Conservation (phyloP, 1,140 invertebrate genomes). For the Drosophila jambulina region DNA sequence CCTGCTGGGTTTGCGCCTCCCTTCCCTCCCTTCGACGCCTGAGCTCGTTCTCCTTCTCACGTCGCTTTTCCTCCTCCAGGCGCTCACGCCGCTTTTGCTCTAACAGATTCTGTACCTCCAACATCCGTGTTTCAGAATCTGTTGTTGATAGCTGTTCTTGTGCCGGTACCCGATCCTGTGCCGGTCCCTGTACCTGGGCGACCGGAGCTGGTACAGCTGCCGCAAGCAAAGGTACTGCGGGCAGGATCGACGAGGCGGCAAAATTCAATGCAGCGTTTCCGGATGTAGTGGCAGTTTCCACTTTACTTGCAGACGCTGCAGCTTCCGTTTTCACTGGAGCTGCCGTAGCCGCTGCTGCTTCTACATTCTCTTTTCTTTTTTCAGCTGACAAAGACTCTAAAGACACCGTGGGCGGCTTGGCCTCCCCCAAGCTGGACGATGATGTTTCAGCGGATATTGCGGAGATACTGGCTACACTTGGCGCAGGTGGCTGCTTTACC, state of each 20-base stretch:
- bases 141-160: not conserved
- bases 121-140: not conserved
- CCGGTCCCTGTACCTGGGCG: not conserved
- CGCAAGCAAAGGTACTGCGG: constrained; percentile 8
- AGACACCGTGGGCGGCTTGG: not conserved
- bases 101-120: constrained; percentile 32
- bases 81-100: constrained; percentile 42
- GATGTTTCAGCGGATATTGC: constrained; percentile 3
- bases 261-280: not conserved
- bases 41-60: constrained; percentile 86
- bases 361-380: constrained; percentile 7
- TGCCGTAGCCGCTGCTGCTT: not conserved
- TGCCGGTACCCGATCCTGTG: not conserved
- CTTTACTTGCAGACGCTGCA: constrained; percentile 6
- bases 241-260: constrained; percentile 2
- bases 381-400: constrained; percentile 30
- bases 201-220: constrained; percentile 1
- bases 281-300: not conserved
- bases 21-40: constrained; percentile 90
- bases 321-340: not conserved
- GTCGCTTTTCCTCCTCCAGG: constrained; percentile 40
- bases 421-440: not conserved
- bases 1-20: constrained; percentile 89
- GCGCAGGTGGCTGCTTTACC: not conserved
- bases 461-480: constrained; percentile 2